Evolutionary conservation across 2,888 invertebrate genomes (phyloP).

Genomic region (Actias luna): DNA sequence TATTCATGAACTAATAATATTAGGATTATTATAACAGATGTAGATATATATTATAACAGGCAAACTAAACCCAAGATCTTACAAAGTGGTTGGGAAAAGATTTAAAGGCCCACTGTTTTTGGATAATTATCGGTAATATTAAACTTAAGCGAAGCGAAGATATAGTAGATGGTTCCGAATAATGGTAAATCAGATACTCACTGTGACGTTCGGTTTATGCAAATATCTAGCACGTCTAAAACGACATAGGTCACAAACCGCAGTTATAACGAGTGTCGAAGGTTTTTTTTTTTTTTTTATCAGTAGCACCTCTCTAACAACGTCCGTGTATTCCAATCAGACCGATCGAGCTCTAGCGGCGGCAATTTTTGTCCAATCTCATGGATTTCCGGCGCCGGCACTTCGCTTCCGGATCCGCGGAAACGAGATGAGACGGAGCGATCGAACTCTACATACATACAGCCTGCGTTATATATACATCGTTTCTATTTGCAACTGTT

Average conservation of each 20-base stretch:
- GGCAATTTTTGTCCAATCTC: slow-evolving; percentile 76
- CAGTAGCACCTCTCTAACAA: not conserved
- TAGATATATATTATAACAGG: no score
- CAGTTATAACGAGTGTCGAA: not conserved
- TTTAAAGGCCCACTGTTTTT: no score
- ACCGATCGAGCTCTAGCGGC: slow-evolving; percentile 16
- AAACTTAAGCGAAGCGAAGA: no score
- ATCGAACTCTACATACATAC: not conserved
- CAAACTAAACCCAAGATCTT: no score
- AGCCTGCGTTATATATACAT: not conserved
- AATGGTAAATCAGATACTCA: no score
- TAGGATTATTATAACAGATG: no score
- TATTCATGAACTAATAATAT: no score
- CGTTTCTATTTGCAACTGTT: not conserved
- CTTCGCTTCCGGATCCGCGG: slow-evolving; percentile 52
- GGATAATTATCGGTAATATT: no score
- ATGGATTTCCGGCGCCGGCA: slow-evolving; percentile 67
- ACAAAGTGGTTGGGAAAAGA: no score
- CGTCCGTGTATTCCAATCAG: slow-evolving; percentile 6
- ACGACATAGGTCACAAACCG: not conserved
- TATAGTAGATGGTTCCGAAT: no score
- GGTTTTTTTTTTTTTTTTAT: not conserved
- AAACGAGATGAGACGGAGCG: slow-evolving; percentile 50
- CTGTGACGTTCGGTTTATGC: no score
- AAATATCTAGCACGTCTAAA: no score